Evolutionary conservation across 2,797 vertebrate genomes (phyloP), one percentile per base, ranked within the genome.

Genomic region (Amblyopsis hoosieri): DNA sequence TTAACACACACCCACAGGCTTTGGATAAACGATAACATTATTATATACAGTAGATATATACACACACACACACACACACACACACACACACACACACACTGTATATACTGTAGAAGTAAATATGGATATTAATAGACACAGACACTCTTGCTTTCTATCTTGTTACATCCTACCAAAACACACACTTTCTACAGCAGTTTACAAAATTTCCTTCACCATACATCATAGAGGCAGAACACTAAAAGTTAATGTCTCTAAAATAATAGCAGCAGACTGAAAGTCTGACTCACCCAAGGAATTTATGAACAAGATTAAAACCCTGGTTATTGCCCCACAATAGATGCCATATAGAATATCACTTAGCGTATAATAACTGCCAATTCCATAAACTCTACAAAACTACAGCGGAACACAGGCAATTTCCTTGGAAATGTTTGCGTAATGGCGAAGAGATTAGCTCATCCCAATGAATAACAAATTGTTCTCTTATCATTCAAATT

Each of bases 391-490:
- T 29, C 23, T 29, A 29, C 23, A 29, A 29, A 29, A 29, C 23
- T 29, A 29, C 23, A 29, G 23, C 23, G 23, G 23, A 29, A 29
- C 23, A 29, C 23, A 29, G 3, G 23, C 23, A 29, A 46, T 66
- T 72, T 45, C 58, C 57, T 73, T 71, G 67, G 69, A 70, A 67
- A 73, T 45, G 62, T 74, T 69, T 46, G 31, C 54, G 45, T 82
- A 83, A 87, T 62, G 73, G 74, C 66, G 3, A 54, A 73, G 67
- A 80, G 80, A 85, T 86, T 72, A 85, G 77, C 76, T 78, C 67
- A 72, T 77, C 75, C 80, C 63, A 62, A 73, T 79, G 76, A 87
- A 83, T 82, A 82, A 85, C 75, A 84, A 85, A 84, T 78, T 67
- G 74, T 76, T 74, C 80, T 78, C 84, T 82, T 79, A 87, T 86